Evolutionary conservation across 2,113 vertebrate species (phyloP), one percentile per base, ranked within the genome.

Genomic region (Dromaius novaehollandiae): DNA sequence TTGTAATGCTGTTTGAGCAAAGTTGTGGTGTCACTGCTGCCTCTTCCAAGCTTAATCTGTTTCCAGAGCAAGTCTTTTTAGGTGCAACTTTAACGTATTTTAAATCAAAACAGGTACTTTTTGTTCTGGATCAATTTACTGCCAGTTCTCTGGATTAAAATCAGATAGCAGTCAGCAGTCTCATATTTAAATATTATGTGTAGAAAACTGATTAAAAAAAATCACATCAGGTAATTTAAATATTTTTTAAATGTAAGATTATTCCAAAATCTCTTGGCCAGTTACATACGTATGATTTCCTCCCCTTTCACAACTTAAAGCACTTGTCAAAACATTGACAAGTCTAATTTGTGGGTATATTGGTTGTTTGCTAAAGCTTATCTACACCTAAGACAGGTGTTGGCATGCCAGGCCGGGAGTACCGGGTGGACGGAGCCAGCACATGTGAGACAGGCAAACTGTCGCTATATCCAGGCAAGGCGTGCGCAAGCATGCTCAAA

Each of bases 381-480:
- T 26, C 0, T 2, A 78, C 51, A 34, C 44, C 51, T n/a, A 13
- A 44, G 65, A 32, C 19, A 10, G 10, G 10, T 28, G 26, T 38
- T 2, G 8, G 28, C 22, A 15, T 2, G 11, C 38, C 0, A 1
- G 46, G 40, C 30, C 1, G 0, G 75, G 25, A 53, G 17, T 2
- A 7, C 0, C 1, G 22, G 20, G 40, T 28, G 48, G 30, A n/a
- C 24, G 73, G 50, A 46, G 36, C 36, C 38, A 36, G 42, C 36
- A 44, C 44, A 25, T 9, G 68, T 6, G 2, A 69, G 28, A 38
- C 2, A 2, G 38, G 32, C 36, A 66, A 69, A 48, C 63, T 25
- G 8, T 69, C 17, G 2, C 61, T 68, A 21, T 34, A 34, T 20
- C 75, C 74, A 86, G 0, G 0, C 19, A 25, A 95, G 70, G 30